phyloP scores from a whole-genome alignment of 2,113 vertebrate species.

The Platichthys flesus region DNA sequence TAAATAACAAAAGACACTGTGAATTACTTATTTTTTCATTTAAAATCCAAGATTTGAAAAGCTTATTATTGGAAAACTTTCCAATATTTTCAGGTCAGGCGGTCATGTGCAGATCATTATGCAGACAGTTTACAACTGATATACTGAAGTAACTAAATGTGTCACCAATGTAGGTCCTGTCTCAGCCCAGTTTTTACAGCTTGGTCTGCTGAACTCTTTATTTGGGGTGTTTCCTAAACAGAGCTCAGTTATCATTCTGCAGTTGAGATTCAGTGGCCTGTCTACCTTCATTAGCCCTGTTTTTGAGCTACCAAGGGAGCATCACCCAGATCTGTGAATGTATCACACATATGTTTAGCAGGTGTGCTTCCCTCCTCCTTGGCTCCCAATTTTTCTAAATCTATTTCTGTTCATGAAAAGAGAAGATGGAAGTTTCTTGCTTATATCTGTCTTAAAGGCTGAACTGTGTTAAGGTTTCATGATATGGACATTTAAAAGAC shows the following conservation, averaged over 20 bases:
- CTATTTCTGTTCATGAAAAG: background rate
- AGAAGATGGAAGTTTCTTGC: background rate
- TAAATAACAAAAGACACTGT: too few species aligned
- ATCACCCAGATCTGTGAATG: background rate
- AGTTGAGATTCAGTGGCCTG: conserved; percentile 58
- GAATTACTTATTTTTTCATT: background rate
- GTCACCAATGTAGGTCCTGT: conserved; percentile 17
- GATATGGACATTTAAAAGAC: background rate
- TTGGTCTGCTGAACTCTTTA: conserved; percentile 34
- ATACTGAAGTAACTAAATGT: background rate
- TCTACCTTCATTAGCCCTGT: conserved; percentile 67
- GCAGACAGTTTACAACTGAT: background rate
- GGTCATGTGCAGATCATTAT: background rate
- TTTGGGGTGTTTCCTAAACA: conserved; percentile 60
- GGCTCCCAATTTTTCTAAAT: background rate
- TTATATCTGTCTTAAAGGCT: background rate
- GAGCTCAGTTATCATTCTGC: conserved; percentile 67
- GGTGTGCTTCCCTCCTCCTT: conserved; percentile 9
- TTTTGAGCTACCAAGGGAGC: conserved; percentile 50
- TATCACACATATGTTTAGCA: conserved; percentile 31
- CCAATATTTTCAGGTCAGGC: background rate
- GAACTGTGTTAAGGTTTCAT: background rate
- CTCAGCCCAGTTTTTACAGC: conserved; percentile 26
- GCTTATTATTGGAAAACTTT: background rate
- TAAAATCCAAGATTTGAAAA: background rate